These are phyloP conservation scores for Brenthis hecate DNA, from an alignment of 2,888 invertebrate genomes.

Conservation along the genomic window DNA sequence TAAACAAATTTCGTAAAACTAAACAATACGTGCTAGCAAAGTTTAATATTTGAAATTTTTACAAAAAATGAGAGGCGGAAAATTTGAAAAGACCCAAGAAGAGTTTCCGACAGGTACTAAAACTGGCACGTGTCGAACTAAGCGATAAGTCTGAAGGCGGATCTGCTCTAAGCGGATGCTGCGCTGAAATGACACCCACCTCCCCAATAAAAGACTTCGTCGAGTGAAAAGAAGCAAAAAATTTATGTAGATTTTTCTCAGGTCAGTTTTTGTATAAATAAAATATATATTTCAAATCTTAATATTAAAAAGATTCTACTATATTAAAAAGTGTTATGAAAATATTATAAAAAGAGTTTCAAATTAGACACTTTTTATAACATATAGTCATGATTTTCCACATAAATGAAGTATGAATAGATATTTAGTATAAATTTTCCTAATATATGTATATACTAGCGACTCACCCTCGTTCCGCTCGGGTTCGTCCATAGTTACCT, in stretches of 20 bases:
- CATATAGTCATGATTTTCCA: no score
- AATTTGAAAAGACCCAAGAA: conserved; percentile 9
- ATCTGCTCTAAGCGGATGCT: conserved; percentile 1
- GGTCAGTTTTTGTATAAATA: not conserved
- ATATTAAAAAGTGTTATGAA: no score
- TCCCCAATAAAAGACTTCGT: not conserved
- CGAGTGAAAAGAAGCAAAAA: conserved; percentile 1
- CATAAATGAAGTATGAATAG: no score
- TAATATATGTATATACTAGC: no score
- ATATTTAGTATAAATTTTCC: no score
- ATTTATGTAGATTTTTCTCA: not conserved
- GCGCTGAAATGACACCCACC: conserved; percentile 15
- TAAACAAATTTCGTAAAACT: not conserved
- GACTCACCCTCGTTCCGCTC: no score
- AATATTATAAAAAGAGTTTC: no score
- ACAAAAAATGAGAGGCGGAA: conserved; percentile 5
- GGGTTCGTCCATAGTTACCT: no score
- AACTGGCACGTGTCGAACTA: conserved; percentile 15
- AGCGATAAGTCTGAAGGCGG: conserved; percentile 18
- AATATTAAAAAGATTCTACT: no score
- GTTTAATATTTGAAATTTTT: not conserved
- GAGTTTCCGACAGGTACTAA: conserved; percentile 9
- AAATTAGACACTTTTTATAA: no score
- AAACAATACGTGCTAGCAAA: not conserved
- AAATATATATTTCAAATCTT: not conserved